These are phyloP conservation scores for Danio kyathit DNA, from an alignment of 2,797 vertebrate genomes.

Conservation along the genomic window DNA sequence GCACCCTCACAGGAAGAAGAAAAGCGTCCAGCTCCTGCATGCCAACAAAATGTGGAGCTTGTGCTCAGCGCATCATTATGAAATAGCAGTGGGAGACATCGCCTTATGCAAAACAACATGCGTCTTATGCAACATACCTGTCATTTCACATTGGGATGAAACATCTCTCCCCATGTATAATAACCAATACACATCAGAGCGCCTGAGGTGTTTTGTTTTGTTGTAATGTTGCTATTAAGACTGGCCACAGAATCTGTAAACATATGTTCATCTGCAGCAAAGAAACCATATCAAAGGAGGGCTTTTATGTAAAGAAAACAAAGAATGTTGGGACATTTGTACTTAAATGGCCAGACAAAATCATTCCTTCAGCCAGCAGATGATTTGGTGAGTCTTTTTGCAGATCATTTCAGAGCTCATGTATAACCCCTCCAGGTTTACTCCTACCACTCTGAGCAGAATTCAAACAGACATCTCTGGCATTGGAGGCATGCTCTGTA, in stretches of 20 bases:
- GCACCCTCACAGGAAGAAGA: conserved; percentile 14
- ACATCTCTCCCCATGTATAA: conserved; percentile 22
- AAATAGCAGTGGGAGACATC: conserved; percentile 34
- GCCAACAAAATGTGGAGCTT: conserved; percentile 15
- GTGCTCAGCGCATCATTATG: conserved; percentile 14
- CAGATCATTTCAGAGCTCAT: conserved; percentile 14
- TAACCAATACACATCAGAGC: conserved; percentile 21
- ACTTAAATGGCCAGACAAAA: conserved; percentile 56
- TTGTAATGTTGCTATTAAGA: conserved; percentile 13
- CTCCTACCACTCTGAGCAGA: too few relatives aligned
- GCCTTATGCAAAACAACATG: conserved; percentile 16
- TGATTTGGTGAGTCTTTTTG: conserved; percentile 72
- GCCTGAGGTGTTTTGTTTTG: background rate
- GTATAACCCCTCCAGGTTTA: too few relatives aligned
- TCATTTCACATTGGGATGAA: conserved; percentile 31
- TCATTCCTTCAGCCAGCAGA: conserved; percentile 71
- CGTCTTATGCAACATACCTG: conserved; percentile 42
- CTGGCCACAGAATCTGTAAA: conserved; percentile 25
- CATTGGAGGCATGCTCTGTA: too few relatives aligned
- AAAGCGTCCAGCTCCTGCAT: conserved; percentile 19
- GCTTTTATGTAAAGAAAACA: conserved; percentile 21
- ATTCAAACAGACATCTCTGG: too few relatives aligned
- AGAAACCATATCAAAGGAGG: conserved; percentile 11
- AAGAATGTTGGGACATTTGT: conserved; percentile 33
- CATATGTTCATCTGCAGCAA: background rate